Evolutionary conservation across 2,113 vertebrate genomes (phyloP).

Genomic region (Triplophysa siluroides): DNA sequence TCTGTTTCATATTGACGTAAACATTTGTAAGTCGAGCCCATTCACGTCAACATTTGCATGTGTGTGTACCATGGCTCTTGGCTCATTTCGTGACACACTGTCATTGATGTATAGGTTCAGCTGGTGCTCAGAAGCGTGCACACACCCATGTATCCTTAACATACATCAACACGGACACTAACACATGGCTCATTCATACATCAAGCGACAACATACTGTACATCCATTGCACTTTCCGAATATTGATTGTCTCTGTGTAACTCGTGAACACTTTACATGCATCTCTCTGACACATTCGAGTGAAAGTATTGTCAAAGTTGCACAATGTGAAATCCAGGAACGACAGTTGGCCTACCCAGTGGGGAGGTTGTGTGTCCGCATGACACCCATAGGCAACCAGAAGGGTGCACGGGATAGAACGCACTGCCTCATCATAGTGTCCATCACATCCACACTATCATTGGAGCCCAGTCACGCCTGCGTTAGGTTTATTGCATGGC

Average conservation of each 20-base stretch:
- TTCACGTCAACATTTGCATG: neutral
- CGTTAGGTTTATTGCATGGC: constrained; percentile 59
- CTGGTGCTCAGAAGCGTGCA: constrained; percentile 1
- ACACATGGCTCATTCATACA: constrained; percentile 24
- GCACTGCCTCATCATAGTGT: neutral
- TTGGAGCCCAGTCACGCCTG: constrained; percentile 63
- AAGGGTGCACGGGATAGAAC: neutral
- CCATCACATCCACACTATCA: constrained; percentile 48
- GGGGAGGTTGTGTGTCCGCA: neutral
- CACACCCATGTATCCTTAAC: neutral
- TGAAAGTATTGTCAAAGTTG: neutral
- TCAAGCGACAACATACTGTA: constrained; percentile 5
- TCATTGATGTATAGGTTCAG: constrained; percentile 36
- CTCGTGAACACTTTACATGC: neutral
- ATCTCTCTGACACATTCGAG: neutral
- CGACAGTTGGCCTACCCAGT: neutral
- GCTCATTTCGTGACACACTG: constrained; percentile 33
- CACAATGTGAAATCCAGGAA: neutral
- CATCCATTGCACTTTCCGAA: neutral
- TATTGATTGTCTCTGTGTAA: neutral
- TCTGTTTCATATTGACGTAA: neutral
- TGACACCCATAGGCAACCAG: constrained; percentile 13
- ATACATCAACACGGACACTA: constrained; percentile 37
- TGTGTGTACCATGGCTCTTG: constrained; percentile 10
- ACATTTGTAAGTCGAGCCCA: constrained; percentile 1